Percentiles rank a stretch among this genome's conserved stretches.
Evolutionary conservation across 2,888 invertebrate species (phyloP).

Genomic region (Thymelicus sylvestris): DNA sequence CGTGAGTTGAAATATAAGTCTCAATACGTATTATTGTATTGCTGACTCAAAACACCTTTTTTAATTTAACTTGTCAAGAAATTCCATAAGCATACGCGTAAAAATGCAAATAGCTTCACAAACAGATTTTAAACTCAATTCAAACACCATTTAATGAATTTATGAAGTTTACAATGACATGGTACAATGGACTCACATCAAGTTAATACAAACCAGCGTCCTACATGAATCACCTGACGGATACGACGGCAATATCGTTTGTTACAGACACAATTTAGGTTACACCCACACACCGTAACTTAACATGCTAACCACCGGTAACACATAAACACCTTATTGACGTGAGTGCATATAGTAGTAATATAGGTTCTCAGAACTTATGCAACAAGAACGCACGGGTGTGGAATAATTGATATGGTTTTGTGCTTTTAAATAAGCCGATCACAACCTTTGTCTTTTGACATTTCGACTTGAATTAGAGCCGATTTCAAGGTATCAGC

Average conservation of each 20-base stretch:
- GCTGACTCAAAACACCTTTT: too few species aligned
- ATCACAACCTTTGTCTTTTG: too few species aligned
- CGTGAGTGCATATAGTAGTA: constrained; percentile 46
- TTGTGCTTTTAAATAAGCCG: background rate
- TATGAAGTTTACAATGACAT: background rate
- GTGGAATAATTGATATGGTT: constrained; percentile 25
- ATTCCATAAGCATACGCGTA: too few species aligned
- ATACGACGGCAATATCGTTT: constrained; percentile 21
- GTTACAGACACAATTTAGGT: constrained; percentile 53
- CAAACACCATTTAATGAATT: background rate
- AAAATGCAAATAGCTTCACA: too few species aligned
- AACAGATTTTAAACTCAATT: too few species aligned
- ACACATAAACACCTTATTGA: constrained; percentile 56
- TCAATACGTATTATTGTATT: too few species aligned
- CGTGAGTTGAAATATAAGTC: too few species aligned
- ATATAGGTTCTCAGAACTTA: constrained; percentile 21
- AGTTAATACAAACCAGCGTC: background rate
- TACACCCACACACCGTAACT: constrained; percentile 55
- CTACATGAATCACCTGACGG: constrained; percentile 28
- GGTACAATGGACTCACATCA: constrained; percentile 2
- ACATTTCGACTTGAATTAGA: too few species aligned
- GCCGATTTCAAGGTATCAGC: too few species aligned
- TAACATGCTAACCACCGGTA: constrained; percentile 58
- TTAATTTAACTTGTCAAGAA: too few species aligned
- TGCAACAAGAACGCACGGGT: constrained; percentile 36